These are phyloP conservation scores for Abrostola triplasia DNA, from an alignment of 2,888 invertebrate species.

Conservation along the genomic window DNA sequence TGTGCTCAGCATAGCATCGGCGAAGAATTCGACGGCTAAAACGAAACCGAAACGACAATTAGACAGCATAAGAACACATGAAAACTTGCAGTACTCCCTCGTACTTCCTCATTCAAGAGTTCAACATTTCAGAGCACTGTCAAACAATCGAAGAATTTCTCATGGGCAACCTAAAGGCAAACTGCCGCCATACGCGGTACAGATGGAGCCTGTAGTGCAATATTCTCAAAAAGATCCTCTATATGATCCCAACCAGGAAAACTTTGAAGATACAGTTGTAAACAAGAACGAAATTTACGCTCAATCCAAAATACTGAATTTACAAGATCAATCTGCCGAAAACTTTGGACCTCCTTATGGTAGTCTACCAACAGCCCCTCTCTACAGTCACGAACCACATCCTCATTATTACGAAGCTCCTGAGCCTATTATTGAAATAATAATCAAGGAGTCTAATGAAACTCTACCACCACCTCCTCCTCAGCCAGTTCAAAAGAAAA, in stretches of 20 bases:
- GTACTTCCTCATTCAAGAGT: conserved; percentile 88
- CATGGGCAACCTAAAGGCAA: conserved; percentile 84
- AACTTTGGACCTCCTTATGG: conserved; percentile 85
- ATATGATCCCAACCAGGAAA: conserved; percentile 89
- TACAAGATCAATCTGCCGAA: conserved; percentile 80
- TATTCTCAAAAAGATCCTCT: conserved; percentile 94
- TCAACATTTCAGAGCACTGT: conserved; percentile 84
- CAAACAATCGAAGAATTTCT: conserved; percentile 87
- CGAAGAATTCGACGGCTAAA: conserved; percentile 83
- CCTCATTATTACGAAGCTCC: conserved; percentile 92
- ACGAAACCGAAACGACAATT: conserved; percentile 87
- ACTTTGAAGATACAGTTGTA: conserved; percentile 79
- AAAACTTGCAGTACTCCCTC: conserved; percentile 89
- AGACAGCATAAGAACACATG: conserved; percentile 86
- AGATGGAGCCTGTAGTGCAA: conserved; percentile 94
- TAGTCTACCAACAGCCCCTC: conserved; percentile 79
- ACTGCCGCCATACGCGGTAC: conserved; percentile 92
- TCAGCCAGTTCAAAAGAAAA: conserved; percentile 84
- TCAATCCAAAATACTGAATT: conserved; percentile 82
- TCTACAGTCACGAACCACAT: conserved; percentile 83
- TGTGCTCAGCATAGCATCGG: conserved; percentile 85
- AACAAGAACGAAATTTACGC: conserved; percentile 84
- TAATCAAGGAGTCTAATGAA: conserved; percentile 96
- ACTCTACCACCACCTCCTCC: conserved; percentile 91
- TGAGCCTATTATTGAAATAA: conserved; percentile 97